Evolutionary conservation across 2,888 invertebrate species (phyloP).

Genomic region (Eupithecia centaureata): DNA sequence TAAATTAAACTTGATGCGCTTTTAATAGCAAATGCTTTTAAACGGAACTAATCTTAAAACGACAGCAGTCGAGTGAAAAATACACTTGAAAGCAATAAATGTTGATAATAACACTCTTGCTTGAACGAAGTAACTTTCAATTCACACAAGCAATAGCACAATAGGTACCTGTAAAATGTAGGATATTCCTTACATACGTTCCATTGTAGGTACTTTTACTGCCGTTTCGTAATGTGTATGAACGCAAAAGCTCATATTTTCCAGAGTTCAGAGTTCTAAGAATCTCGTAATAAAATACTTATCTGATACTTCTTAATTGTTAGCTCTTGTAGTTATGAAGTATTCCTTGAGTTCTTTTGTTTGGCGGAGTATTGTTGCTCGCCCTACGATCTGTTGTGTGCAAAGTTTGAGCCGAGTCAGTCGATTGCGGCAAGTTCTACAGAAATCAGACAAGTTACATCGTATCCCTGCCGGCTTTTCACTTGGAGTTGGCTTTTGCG

Average conservation of each 20-base stretch:
- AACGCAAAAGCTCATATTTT: not conserved
- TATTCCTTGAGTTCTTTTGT: slow-evolving; percentile 72
- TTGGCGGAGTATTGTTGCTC: slow-evolving; percentile 71
- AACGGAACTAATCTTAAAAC: slow-evolving; percentile 58
- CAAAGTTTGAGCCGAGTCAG: slow-evolving; percentile 67
- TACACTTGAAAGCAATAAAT: slow-evolving; percentile 49
- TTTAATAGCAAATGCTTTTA: slow-evolving; percentile 56
- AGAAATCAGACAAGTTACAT: slow-evolving; percentile 75
- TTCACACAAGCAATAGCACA: slow-evolving; percentile 8
- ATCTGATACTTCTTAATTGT: slow-evolving; percentile 38
- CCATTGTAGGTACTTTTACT: too few species aligned
- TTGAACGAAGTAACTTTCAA: slow-evolving; percentile 16
- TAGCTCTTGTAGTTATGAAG: slow-evolving; percentile 55
- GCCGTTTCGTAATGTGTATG: not conserved
- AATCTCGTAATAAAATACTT: not conserved
- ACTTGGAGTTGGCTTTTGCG: slow-evolving; percentile 70
- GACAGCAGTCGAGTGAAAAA: slow-evolving; percentile 46
- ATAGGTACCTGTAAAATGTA: not conserved
- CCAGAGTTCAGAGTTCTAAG: not conserved
- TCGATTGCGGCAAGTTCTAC: slow-evolving; percentile 70
- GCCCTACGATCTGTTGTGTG: slow-evolving; percentile 64
- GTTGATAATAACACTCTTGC: slow-evolving; percentile 29
- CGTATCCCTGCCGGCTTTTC: slow-evolving; percentile 73
- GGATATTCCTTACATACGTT: not conserved
- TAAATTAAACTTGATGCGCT: slow-evolving; percentile 57